phyloP scores from a whole-genome alignment of 2,888 invertebrate genomes.

The Smittia aterrima region DNA sequence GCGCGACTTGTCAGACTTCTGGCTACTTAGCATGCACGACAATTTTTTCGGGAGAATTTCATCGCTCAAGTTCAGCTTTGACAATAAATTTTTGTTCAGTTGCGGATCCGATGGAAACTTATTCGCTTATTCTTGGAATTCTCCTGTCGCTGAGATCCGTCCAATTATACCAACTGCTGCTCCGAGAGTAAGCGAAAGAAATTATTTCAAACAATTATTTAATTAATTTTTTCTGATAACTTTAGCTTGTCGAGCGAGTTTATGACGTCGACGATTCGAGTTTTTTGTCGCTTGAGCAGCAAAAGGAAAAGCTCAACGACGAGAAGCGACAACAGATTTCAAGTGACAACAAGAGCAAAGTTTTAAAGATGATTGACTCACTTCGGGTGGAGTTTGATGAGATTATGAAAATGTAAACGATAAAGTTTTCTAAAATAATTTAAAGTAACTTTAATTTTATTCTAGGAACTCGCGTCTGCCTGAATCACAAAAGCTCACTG shows the following conservation, averaged over 20 bases:
- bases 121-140: conserved; percentile 64
- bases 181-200: conserved; percentile 46
- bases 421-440: conserved; percentile 5
- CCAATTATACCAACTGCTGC: background rate
- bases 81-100: conserved; percentile 57
- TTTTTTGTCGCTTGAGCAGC: conserved; percentile 59
- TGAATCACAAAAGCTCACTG: conserved; percentile 58
- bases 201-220: conserved; percentile 42
- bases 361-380: conserved; percentile 57
- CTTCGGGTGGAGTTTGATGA: conserved; percentile 61
- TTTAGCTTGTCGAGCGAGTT: background rate
- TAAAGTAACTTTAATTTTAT: background rate
- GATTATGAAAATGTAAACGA: conserved; percentile 53
- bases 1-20: conserved; percentile 63
- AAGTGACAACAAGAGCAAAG: conserved; percentile 62
- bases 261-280: conserved; percentile 49
- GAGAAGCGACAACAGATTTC: conserved; percentile 63
- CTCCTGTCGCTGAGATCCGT: conserved; percentile 44
- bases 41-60: conserved; percentile 66
- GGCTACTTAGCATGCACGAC: conserved; percentile 73
- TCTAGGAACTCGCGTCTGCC: conserved; percentile 53
- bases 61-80: conserved; percentile 62
- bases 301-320: conserved; percentile 66
- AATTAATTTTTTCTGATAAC: conserved; percentile 47
- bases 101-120: conserved; percentile 77